Evolutionary conservation across 2,113 vertebrate species (phyloP).

Genomic region (Otolemur garnettii): DNA sequence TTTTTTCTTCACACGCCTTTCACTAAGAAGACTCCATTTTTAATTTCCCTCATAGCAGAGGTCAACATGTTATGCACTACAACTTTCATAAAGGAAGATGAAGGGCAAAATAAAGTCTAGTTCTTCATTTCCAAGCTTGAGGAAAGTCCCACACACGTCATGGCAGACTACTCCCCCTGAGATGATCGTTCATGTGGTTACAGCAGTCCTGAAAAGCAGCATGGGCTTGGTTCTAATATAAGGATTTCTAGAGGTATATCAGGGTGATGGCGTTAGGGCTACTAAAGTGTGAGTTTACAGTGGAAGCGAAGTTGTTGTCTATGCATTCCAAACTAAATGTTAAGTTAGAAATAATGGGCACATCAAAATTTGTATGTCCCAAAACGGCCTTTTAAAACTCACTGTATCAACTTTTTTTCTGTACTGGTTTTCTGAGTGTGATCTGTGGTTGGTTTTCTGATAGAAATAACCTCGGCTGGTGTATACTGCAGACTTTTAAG

Average conservation of each 20-base stretch:
- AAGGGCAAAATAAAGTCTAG: slow-evolving; percentile 48
- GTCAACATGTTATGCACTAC: neutral
- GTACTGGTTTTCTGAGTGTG: neutral
- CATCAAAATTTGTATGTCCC: neutral
- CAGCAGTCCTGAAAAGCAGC: neutral
- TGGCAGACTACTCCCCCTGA: neutral
- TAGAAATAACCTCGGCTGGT: neutral
- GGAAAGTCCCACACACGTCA: neutral
- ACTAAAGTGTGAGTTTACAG: neutral
- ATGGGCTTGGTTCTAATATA: neutral
- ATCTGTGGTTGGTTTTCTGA: neutral
- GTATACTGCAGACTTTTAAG: neutral
- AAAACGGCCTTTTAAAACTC: neutral
- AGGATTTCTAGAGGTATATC: neutral
- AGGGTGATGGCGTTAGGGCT: neutral
- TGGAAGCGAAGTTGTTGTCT: neutral
- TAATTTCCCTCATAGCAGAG: neutral
- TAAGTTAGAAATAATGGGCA: neutral
- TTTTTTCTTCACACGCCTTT: slow-evolving; percentile 41
- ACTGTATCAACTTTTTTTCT: neutral
- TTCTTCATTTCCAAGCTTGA: neutral
- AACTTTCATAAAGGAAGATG: neutral
- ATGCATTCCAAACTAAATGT: neutral
- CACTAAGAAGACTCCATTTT: slow-evolving; percentile 24
- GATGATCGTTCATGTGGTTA: neutral